A percentile compares a stretch with the other conserved stretches of the same genome.
Conservation (phyloP, 2,797 vertebrate species). For the Acanthornis magna region DNA sequence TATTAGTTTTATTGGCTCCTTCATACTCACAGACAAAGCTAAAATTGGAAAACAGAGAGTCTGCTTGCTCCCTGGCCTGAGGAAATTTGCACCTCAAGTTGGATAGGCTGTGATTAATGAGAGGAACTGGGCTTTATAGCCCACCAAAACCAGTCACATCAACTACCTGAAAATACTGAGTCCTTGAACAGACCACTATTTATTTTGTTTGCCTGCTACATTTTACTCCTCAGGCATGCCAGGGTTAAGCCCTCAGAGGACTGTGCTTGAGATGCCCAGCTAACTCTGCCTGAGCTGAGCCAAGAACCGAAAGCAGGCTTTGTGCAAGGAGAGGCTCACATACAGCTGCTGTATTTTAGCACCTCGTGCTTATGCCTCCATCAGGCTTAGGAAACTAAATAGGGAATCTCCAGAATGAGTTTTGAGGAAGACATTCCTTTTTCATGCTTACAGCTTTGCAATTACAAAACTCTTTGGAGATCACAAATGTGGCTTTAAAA, state of each 20-base stretch:
- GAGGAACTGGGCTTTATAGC: neutral
- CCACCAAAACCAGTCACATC: neutral
- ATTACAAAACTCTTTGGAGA: neutral
- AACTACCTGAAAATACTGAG: neutral
- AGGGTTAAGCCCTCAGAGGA: neutral
- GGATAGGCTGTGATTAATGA: neutral
- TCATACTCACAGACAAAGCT: neutral
- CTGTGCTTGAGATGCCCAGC: neutral
- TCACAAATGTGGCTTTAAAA: neutral
- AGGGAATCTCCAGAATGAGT: neutral
- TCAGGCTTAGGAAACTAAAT: neutral
- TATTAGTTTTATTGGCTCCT: neutral
- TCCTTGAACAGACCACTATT: neutral
- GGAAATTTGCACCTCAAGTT: neutral
- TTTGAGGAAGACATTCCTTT: neutral
- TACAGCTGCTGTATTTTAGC: neutral
- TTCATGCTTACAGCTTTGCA: neutral
- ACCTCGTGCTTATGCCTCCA: neutral
- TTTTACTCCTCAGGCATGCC: neutral
- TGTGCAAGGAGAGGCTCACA: neutral
- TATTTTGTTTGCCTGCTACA: neutral
- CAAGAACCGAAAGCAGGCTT: neutral
- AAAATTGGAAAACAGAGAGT: neutral
- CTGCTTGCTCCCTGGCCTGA: neutral
- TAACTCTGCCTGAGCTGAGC: neutral